Conservation (phyloP, 2,888 invertebrate genomes). For the Tridacna gigas region DNA sequence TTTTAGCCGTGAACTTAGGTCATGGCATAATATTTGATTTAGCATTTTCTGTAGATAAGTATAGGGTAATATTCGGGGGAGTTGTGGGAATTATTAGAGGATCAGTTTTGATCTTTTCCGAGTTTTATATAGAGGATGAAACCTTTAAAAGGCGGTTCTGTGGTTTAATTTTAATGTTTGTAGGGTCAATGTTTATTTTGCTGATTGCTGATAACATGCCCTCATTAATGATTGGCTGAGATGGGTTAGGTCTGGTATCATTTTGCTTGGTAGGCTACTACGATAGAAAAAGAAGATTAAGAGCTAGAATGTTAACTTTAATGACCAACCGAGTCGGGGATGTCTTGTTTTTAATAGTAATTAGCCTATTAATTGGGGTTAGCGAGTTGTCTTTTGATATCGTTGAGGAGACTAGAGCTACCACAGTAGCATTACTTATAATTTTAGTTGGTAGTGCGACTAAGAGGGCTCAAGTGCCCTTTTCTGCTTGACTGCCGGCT, state of each 20-base stretch:
- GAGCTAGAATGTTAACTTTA: conserved; percentile 90
- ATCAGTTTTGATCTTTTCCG: conserved; percentile 89
- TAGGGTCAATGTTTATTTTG: conserved; percentile 89
- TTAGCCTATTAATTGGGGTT: neutral
- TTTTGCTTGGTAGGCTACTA: conserved; percentile 91
- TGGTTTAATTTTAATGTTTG: conserved; percentile 89
- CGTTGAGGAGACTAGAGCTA: conserved; percentile 65
- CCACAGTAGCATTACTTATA: conserved; percentile 47
- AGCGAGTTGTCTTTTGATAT: conserved; percentile 86
- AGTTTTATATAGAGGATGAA: conserved; percentile 88
- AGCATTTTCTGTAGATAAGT: conserved; percentile 33
- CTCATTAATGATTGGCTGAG: conserved; percentile 90
- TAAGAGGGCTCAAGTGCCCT: conserved; percentile 93
- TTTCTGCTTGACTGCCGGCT: conserved; percentile 91
- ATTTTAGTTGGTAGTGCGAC: conserved; percentile 88
- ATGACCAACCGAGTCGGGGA: conserved; percentile 91
- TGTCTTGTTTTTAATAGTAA: conserved; percentile 88
- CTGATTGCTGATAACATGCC: conserved; percentile 90
- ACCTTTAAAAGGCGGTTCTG: conserved; percentile 88
- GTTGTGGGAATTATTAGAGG: conserved; percentile 87
- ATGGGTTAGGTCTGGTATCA: conserved; percentile 90
- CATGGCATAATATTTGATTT: neutral
- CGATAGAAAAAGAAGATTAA: conserved; percentile 89
- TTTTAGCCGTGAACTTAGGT: neutral
- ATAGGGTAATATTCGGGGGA: conserved; percentile 25